A percentile compares a stretch with the other conserved stretches of the same genome.
Evolutionary conservation across 2,113 vertebrate species (phyloP).

Genomic region (Arenaria interpres): DNA sequence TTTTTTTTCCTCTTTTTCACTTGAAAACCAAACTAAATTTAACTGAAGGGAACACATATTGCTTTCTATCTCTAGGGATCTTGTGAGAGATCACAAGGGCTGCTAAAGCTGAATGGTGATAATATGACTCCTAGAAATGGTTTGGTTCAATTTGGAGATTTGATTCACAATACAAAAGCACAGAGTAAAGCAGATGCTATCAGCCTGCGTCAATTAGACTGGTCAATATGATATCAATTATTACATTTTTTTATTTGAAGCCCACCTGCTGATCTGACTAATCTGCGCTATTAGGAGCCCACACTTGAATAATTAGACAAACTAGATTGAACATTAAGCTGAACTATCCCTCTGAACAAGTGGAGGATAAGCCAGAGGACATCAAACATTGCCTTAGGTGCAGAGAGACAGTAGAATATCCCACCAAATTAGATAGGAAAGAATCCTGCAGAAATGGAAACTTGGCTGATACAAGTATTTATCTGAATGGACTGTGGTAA

Average conservation of each 20-base stretch:
- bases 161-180: not conserved
- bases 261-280: not conserved
- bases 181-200: not conserved
- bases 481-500: not conserved
- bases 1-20: not conserved
- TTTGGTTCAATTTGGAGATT: constrained; percentile 23
- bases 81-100: not conserved
- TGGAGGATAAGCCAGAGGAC: not conserved
- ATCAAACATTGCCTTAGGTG: not conserved
- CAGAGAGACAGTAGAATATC: not conserved
- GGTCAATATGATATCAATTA: constrained; percentile 3
- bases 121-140: not conserved
- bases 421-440: not conserved
- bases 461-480: not conserved
- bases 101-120: not conserved
- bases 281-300: not conserved
- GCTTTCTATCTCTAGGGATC: not conserved
- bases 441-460: not conserved
- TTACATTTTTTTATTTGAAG: constrained; percentile 12
- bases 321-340: not conserved
- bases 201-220: not conserved
- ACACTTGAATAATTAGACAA: not conserved
- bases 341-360: not conserved
- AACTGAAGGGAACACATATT: not conserved
- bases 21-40: constrained; percentile 13